Evolutionary conservation across 2,888 invertebrate genomes (phyloP).

Genomic region (Meganola albula): DNA sequence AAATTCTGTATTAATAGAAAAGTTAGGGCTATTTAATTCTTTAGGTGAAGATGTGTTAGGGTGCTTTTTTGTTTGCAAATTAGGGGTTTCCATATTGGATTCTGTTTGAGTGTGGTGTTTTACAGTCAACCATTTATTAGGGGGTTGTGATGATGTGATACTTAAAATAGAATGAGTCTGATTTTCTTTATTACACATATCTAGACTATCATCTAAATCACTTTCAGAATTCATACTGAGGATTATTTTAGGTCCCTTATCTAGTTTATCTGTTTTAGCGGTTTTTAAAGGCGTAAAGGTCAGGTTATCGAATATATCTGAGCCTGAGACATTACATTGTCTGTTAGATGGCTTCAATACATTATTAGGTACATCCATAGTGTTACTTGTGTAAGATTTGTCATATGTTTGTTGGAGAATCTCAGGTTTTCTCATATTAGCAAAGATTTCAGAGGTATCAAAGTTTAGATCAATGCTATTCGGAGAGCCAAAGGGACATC

Average conservation of each 20-base stretch:
- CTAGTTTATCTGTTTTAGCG: conserved; percentile 49
- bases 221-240: conserved; percentile 58
- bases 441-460: conserved; percentile 63
- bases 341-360: conserved; percentile 54
- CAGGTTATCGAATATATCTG: conserved; percentile 62
- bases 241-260: conserved; percentile 58
- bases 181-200: conserved; percentile 54
- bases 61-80: conserved; percentile 49
- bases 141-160: conserved; percentile 47
- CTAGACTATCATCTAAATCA: conserved; percentile 59
- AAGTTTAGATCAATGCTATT: conserved; percentile 50
- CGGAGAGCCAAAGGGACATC: conserved; percentile 62
- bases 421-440: conserved; percentile 44
- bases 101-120: conserved; percentile 39
- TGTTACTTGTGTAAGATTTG: conserved; percentile 35
- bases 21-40: conserved; percentile 65
- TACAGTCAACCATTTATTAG: conserved; percentile 48
- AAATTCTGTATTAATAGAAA: conserved; percentile 67
- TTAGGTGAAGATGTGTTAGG: conserved; percentile 70
- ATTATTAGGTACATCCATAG: conserved; percentile 33
- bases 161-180: conserved; percentile 56
- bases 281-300: conserved; percentile 63
- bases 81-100: conserved; percentile 41
- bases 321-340: conserved; percentile 35
- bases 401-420: conserved; percentile 56